Base-by-base conservation (phyloP, 2,113 vertebrate species). In the Electrona antarctica region DNA sequence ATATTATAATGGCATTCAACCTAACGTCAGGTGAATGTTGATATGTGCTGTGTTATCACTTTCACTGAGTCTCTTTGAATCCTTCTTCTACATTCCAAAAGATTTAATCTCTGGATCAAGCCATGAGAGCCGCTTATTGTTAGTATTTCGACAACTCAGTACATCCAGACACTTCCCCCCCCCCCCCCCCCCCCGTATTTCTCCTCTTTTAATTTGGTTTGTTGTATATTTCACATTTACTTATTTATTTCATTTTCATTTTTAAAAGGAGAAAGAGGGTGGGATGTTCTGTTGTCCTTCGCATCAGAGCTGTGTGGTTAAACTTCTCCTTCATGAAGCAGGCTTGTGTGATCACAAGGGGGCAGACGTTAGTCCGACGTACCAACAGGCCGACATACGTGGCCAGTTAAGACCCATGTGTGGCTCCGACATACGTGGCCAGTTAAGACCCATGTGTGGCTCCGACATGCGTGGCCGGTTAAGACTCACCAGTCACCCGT, bases 1-100 rank as follows among this genome's bases (percentile, higher is more conserved):
- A 85, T 89, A 88, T 88, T 90, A 67, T 88, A 88, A 90, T 86
- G 78, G 79, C 74, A 83, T 85, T 87, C 81, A 61, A 73, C 82
- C 81, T 71, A 74, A 78, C 74, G 78, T 89, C 85, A 90, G 86
- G 86, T 87, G 79, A 84, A 88, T 76, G 88, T 75, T 84, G 80
- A 85, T 87, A 78, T 85, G 76, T 85, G 90, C 90, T 88, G 83
- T 76, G 86, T 81, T 83, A 85, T 84, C 86, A 85, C 1, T 87
- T 90, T 85, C 83, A 60, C 73, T 3, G 50, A 75, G 71, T 74
- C 78, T 76, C 74, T 85, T 81, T 75, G 82, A 88, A 87, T 74
- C 65, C 61, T 83, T 85, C 84, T 78, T 68, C 59, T 87, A 77
- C 79, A 73, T 80, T 83, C 72, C 15, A 2, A 76, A 79, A 89